These are phyloP conservation scores for Dryococelus australis DNA, from an alignment of 2,888 invertebrate genomes.

Conservation along the genomic window DNA sequence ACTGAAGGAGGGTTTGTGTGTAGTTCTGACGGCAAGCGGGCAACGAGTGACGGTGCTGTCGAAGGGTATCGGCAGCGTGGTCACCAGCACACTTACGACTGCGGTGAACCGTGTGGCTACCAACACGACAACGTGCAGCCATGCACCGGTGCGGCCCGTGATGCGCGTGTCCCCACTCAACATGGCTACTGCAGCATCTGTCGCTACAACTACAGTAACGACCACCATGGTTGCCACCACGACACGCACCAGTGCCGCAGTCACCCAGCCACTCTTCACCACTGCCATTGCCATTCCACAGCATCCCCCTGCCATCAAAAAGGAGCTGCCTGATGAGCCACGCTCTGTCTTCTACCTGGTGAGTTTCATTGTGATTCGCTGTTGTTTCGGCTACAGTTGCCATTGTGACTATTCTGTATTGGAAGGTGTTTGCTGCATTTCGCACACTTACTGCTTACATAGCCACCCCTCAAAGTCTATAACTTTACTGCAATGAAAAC, in stretches of 20 bases:
- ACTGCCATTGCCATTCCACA: slow-evolving; percentile 53
- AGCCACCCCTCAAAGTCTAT: too few species aligned
- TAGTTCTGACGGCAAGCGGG: slow-evolving; percentile 63
- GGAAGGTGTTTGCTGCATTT: too few species aligned
- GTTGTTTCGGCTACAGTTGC: too few species aligned
- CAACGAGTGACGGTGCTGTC: slow-evolving; percentile 66
- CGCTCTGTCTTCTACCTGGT: slow-evolving; percentile 44
- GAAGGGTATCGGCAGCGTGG: slow-evolving; percentile 54
- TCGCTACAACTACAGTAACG: slow-evolving; percentile 44
- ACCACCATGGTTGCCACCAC: slow-evolving; percentile 43
- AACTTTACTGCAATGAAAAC: too few species aligned
- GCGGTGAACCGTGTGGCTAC: slow-evolving; percentile 35
- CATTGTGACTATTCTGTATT: too few species aligned
- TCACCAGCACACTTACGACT: slow-evolving; percentile 52
- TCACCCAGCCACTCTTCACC: slow-evolving; percentile 54
- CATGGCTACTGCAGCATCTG: slow-evolving; percentile 46
- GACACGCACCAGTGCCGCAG: slow-evolving; percentile 53
- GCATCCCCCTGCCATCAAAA: neutral
- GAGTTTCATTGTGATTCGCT: neutral
- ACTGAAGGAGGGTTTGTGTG: slow-evolving; percentile 49
- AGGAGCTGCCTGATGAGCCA: slow-evolving; percentile 29
- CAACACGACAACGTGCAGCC: slow-evolving; percentile 27
- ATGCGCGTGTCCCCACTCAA: slow-evolving; percentile 57
- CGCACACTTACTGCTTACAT: too few species aligned
- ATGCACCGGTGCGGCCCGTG: slow-evolving; percentile 40